Evolutionary conservation across 2,797 vertebrate species (phyloP), one percentile per base, ranked within the genome.

Genomic region (Onychomys arenicola): DNA sequence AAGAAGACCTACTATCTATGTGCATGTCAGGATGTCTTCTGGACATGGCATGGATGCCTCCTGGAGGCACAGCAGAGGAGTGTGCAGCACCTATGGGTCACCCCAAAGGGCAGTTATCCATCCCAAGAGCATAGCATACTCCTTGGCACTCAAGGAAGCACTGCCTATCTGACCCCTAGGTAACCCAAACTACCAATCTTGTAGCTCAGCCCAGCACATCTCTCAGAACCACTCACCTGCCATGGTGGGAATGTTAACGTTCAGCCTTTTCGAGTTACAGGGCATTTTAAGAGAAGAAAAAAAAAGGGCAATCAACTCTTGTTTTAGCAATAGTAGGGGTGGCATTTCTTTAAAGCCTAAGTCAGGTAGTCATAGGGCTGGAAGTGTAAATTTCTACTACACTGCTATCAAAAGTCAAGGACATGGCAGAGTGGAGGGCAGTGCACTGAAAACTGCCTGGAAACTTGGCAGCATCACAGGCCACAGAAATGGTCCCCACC

Each of bases 211-310:
- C 96, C 82, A 97, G 95, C 96, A 87, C 86, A 91, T 49, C 91
- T 94, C 93, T 96, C 93, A 91, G 75, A 95, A 92, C 91, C 93
- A 97, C 97, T 98, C 97, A 97, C 97, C 97, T 97, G 97, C 96
- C 96, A 96, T 95, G 95, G 88, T 95, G 96, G 96, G 88, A 97
- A 98, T 93, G 94, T 97, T 96, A 97, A 92, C 61, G 80, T 94
- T 96, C 96, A 97, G 97, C 96, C 97, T 98, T 98, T 97, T 96
- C 86, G 91, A 97, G 95, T 97, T 97, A 97, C 93, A 96, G 96
- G 93, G 97, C 98, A 95, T 97, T 98, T 97, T 97, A 97, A 97
- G 95, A 95, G 97, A 97, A 34, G 14, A 27, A 75, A 75, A 71
- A 94, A 76, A 97, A 96, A 93, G 96, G 96, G 96, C 94, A 94